Evolutionary conservation across 2,113 vertebrate genomes (phyloP).

Genomic region (Rissa tridactyla): DNA sequence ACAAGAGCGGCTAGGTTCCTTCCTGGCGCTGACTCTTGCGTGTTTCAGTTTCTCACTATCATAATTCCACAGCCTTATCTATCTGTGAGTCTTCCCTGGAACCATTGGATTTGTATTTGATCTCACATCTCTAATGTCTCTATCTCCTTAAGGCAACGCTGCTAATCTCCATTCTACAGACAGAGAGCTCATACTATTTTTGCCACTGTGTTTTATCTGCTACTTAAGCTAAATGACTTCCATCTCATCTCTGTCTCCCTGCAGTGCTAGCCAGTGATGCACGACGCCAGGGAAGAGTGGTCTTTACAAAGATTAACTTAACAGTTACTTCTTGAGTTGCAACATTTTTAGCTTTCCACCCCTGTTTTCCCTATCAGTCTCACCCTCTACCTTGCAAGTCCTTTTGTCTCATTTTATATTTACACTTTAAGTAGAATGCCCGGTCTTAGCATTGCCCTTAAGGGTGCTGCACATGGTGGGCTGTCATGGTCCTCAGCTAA

Average conservation of each 20-base stretch:
- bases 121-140: background rate
- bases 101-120: background rate
- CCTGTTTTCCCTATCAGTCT: background rate
- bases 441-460: background rate
- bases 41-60: background rate
- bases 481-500: background rate
- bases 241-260: background rate
- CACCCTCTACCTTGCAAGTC: background rate
- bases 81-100: background rate
- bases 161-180: background rate
- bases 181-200: background rate
- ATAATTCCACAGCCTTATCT: background rate
- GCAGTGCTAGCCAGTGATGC: background rate
- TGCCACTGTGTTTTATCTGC: background rate
- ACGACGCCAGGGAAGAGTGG: background rate
- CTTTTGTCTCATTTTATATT: background rate
- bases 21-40: background rate
- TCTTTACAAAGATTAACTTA: background rate
- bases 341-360: background rate
- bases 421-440: background rate
- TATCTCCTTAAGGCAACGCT: background rate
- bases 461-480: background rate
- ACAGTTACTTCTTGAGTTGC: background rate
- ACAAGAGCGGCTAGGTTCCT: background rate
- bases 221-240: background rate